A percentile compares a stretch with the other conserved stretches of the same genome.
Conservation (phyloP, 2,797 vertebrate species). For the Staurois parvus region DNA sequence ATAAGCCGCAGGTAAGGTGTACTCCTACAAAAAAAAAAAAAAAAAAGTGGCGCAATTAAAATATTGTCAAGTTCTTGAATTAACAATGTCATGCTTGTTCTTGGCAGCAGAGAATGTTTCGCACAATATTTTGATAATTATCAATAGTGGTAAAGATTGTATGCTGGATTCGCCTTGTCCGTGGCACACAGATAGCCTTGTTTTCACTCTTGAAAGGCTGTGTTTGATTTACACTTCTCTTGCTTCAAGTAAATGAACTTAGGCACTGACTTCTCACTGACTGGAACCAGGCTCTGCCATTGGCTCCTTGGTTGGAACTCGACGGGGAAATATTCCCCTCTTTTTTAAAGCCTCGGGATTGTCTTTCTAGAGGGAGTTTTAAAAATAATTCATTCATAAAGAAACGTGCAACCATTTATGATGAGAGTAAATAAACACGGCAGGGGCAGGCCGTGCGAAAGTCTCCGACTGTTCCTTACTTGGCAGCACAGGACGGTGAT, state of each 20-base stretch:
- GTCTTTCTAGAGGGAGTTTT: conserved; percentile 6
- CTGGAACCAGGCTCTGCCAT: conserved; percentile 14
- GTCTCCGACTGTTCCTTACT: not conserved
- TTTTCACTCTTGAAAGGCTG: conserved; percentile 49
- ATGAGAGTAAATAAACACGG: conserved; percentile 22
- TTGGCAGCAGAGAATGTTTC: conserved; percentile 8
- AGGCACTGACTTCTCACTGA: conserved; percentile 28
- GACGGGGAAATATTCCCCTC: not conserved
- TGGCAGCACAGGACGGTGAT: not conserved
- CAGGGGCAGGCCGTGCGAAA: conserved; percentile 13
- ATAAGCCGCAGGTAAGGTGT: not conserved
- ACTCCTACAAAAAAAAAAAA: not conserved
- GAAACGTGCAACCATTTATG: conserved; percentile 2
- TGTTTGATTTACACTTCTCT: conserved; percentile 54
- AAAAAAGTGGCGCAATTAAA: conserved; percentile 29
- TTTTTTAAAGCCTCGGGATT: conserved; percentile 5
- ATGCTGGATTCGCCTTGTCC: conserved; percentile 53
- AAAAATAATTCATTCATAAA: conserved; percentile 21
- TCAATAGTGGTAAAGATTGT: conserved; percentile 57
- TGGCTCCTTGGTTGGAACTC: not conserved
- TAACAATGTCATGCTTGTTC: conserved; percentile 53
- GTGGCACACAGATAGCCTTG: conserved; percentile 16
- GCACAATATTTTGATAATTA: conserved; percentile 58
- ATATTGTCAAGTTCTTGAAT: conserved; percentile 43
- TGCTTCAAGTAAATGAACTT: conserved; percentile 46